These are phyloP conservation scores for Carlito syrichta DNA, from an alignment of 2,113 vertebrate species.

Conservation along the genomic window DNA sequence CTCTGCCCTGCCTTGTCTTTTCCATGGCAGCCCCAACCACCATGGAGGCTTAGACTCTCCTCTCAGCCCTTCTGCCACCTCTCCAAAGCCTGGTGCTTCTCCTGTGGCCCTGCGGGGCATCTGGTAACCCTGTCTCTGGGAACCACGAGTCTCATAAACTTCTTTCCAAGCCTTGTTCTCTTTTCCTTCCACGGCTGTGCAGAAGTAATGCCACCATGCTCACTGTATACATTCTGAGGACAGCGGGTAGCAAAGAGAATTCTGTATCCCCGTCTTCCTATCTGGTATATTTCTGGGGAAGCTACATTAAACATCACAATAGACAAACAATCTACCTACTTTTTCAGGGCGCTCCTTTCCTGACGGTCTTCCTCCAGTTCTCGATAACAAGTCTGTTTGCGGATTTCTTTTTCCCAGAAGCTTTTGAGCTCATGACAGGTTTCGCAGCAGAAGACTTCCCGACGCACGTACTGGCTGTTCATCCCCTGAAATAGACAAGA, in stretches of 20 bases:
- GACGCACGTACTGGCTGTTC: conserved; percentile 84
- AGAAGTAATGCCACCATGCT: no score
- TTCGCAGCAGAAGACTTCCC: conserved; percentile 85
- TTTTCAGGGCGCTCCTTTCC: conserved; percentile 82
- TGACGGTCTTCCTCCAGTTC: conserved; percentile 83
- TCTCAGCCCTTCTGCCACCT: not conserved
- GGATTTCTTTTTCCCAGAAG: conserved; percentile 88
- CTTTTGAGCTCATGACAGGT: conserved; percentile 83
- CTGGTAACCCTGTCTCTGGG: not conserved
- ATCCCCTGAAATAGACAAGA: conserved; percentile 74
- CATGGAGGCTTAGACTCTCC: not conserved
- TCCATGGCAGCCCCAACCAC: not conserved
- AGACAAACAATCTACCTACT: conserved; percentile 63
- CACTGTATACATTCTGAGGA: not conserved
- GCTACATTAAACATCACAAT: not conserved
- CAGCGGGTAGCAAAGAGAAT: not conserved
- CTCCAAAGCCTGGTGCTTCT: not conserved
- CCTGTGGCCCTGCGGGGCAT: not conserved
- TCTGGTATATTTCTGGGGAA: not conserved
- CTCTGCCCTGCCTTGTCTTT: not conserved
- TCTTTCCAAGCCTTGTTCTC: not conserved
- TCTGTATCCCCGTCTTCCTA: not conserved
- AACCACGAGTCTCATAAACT: not conserved
- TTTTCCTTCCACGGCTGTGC: not conserved
- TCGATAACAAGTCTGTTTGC: conserved; percentile 82